A percentile compares a stretch with the other conserved stretches of the same genome.
Conservation (phyloP, 2,797 vertebrate species). For the Scyliorhinus canicula region DNA sequence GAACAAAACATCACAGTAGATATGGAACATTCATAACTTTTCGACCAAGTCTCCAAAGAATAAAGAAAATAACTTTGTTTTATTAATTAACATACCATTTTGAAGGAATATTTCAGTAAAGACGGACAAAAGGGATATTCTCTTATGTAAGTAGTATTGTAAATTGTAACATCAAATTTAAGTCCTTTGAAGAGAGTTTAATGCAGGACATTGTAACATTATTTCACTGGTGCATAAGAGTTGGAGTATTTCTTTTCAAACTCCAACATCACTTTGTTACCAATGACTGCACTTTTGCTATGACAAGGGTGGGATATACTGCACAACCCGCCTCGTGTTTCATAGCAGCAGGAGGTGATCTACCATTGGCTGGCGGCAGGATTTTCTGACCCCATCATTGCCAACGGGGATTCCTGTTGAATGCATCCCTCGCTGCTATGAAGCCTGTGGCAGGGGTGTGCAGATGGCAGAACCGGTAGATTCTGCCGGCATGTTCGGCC, state of each 20-base stretch:
- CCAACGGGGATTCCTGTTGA: no score
- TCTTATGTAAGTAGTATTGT: not conserved
- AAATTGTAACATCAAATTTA: not conserved
- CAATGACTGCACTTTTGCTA: not conserved
- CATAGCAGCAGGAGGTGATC: no score
- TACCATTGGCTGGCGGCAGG: no score
- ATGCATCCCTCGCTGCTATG: no score
- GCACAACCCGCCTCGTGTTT: no score
- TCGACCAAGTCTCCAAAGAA: not conserved
- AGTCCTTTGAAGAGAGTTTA: not conserved
- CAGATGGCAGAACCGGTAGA: no score
- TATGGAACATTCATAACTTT: not conserved
- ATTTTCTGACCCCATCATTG: no score
- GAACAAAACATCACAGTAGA: not conserved
- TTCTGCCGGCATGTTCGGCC: no score
- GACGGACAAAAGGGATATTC: not conserved
- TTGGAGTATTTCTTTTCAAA: not conserved
- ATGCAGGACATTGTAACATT: not conserved
- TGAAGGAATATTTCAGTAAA: not conserved
- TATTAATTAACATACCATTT: not conserved
- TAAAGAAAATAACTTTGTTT: not conserved
- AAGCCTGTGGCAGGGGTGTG: no score
- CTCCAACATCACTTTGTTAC: not conserved
- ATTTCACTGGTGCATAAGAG: not conserved
- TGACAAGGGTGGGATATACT: not conserved